phyloP scores from a whole-genome alignment of 2,797 vertebrate species.

The Nannoperca obscura region DNA sequence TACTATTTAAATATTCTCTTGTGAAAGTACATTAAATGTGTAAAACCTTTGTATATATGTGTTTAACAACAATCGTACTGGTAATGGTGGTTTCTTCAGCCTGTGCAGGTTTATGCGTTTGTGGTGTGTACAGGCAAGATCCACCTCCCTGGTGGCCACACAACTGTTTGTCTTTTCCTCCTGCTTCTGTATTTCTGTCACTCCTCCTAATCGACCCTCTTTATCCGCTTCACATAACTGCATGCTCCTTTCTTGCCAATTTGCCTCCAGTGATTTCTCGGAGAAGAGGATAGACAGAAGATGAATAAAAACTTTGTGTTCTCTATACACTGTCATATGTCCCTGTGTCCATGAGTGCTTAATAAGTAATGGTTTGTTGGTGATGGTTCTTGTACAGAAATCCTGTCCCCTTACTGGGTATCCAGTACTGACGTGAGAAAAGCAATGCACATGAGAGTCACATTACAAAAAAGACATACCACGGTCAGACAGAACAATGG shows the following conservation, averaged over 20 bases:
- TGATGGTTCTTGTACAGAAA: conserved; percentile 8
- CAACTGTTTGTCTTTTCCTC: not conserved
- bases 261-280: not conserved
- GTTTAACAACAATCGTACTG: not conserved
- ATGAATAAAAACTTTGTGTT: conserved; percentile 28
- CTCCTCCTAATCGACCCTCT: not conserved
- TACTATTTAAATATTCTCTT: not conserved
- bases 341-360: conserved; percentile 12
- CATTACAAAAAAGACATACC: conserved; percentile 14
- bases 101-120: not conserved
- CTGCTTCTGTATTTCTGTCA: not conserved
- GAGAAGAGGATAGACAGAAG: not conserved
- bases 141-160: not conserved
- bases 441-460: conserved; percentile 44
- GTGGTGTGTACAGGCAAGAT: not conserved
- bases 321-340: conserved; percentile 25
- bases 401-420: not conserved
- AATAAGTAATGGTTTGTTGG: conserved; percentile 33
- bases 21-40: not conserved
- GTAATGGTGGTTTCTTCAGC: not conserved
- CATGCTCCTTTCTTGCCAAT: not conserved
- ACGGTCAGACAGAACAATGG: not conserved
- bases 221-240: not conserved
- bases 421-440: conserved; percentile 3
- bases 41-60: not conserved